Evolutionary conservation across 2,113 vertebrate species (phyloP), one percentile per base, ranked within the genome.

Genomic region (Nanorana parkeri): DNA sequence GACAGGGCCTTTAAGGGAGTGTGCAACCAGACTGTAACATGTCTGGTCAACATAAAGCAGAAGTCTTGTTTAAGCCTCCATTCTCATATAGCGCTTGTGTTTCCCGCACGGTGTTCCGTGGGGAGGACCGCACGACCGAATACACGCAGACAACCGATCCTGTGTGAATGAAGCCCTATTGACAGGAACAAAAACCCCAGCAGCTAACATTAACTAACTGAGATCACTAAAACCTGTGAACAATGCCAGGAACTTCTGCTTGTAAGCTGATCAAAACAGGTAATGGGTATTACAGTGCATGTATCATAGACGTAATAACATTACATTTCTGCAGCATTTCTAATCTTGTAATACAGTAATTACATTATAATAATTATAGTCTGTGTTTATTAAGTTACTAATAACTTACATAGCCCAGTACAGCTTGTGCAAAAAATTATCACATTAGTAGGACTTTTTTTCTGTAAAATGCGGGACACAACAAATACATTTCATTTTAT

Each of bases 281-380:
- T 36, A 75, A 60, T 41, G 72, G 28, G 55, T 74, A 55, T 74
- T 60, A 60, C 54, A 36, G 71, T 74, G 54, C 55, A 32, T 75
- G 72, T 75, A 58, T 28, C 55, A 75, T 41, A 23, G 61, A 32
- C 29, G 23, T 75, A 75, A 75, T 75, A 55, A 17, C 55, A 75
- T 75, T 75, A 75, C 28, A 61, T 60, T 75, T 75, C 29, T 19
- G 3, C 56, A 24, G 55, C 19, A 75, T 60, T 61, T 75, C 55
- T 61, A 75, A 75, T 75, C 41, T 41, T 61, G 72, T 75, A 58
- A 56, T 73, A 23, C 55, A 36, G 55, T 61, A 75, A 75, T 75
- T n/a, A 75, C 20, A 75, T 75, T 61, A 75, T 55, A 61, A 61
- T 58, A 61, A 75, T 61, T 36, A 29, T 36, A 60, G 72, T 75